Evolutionary conservation across 2,797 vertebrate genomes (phyloP).

Genomic region (Cirrhinus molitorella): DNA sequence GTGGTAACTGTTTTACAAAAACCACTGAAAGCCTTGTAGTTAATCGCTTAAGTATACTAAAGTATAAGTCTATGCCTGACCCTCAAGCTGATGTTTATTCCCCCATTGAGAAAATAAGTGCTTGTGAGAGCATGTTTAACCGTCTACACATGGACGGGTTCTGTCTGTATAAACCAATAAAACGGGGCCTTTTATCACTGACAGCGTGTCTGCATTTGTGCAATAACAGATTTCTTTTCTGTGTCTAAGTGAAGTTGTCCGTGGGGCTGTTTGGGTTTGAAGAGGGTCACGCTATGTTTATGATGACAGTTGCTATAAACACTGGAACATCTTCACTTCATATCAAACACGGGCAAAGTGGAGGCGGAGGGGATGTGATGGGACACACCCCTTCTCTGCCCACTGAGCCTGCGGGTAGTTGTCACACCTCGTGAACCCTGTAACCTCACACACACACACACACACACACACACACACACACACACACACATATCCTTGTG

Average conservation of each 20-base stretch:
- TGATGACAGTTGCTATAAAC: conserved; percentile 63
- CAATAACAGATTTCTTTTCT: conserved; percentile 21
- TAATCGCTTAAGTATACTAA: neutral
- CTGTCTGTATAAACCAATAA: conserved; percentile 27
- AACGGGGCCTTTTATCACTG: conserved; percentile 36
- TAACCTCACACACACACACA: neutral
- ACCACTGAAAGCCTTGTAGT: neutral
- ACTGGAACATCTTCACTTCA: conserved; percentile 46
- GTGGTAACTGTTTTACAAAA: neutral
- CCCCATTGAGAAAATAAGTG: conserved; percentile 21
- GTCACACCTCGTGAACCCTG: conserved; percentile 2
- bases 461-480: neutral
- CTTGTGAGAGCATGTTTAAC: conserved; percentile 42
- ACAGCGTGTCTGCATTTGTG: conserved; percentile 25
- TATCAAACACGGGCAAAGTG: conserved; percentile 16
- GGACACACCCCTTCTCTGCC: conserved; percentile 32
- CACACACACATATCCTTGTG: neutral
- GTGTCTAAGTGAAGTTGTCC: conserved; percentile 26
- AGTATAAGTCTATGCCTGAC: neutral
- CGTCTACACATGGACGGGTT: conserved; percentile 24
- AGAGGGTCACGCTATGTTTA: conserved; percentile 48
- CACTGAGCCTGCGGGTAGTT: conserved; percentile 19
- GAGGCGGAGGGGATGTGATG: conserved; percentile 21
- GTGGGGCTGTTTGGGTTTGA: conserved; percentile 35
- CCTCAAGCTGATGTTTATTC: conserved; percentile 17